Base-by-base conservation (phyloP, 2,888 invertebrate genomes). In the Eupithecia insigniata region DNA sequence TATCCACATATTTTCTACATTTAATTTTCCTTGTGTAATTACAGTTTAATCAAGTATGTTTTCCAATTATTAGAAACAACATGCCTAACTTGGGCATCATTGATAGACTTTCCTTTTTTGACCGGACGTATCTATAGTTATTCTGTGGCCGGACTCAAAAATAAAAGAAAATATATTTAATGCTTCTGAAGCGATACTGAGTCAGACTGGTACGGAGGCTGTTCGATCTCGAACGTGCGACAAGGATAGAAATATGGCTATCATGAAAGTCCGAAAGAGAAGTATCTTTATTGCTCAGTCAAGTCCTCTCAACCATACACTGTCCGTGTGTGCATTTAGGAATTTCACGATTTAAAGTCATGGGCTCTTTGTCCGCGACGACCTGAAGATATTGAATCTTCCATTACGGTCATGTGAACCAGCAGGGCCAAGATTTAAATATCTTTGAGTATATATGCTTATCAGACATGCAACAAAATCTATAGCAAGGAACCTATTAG, bases 101-200 rank as follows among this genome's bases (percentile, higher is more conserved):
- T 67, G 60, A 70, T 71, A 72, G 76, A 76, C 75, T 75, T 81
- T 80, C 79, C 80, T 78, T 80, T 82, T 83, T 81, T 78, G 73
- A 82, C 81, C 74, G 66, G 51, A 51, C 51, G 51, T 22, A 46
- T 18, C 18, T 43, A 1, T 46, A 46, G 46, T 46, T 46, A 51
- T 10, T 22, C 51, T 51, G 51, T 78, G 73, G 81, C 81, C 73
- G 66, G 70, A 51, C 69, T 67, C 80, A 84, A 84, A 85, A 82
- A 83, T 80, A 87, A 86, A 85, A 84, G 78, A 84, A 83, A 79
- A 79, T 76, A 76, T 74, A 75, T 79, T 79, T 76, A 85, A 84
- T 84, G 83, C 85, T 86, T 84, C 85, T 82, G 86, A 86, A 88
- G 85, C 86, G 86, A 84, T 85, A 85, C 84, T 80, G 83, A 81